Conservation (phyloP, 2,113 vertebrate genomes). For the Prunella himalayana region DNA sequence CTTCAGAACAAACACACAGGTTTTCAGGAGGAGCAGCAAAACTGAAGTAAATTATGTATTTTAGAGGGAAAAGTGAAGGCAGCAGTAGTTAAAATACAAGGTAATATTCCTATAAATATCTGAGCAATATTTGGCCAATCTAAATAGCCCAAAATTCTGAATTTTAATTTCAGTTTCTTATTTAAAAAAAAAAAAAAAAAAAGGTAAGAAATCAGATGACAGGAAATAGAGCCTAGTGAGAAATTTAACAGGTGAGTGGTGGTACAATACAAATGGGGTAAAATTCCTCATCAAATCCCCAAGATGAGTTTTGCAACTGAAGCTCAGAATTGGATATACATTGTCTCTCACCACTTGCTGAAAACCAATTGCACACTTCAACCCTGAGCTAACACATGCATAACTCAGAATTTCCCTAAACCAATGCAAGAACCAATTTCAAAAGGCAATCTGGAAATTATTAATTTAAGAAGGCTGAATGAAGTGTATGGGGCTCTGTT, state of each 20-base stretch:
- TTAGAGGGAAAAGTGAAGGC: neutral
- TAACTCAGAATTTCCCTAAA: neutral
- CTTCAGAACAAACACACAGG: neutral
- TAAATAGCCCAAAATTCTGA: neutral
- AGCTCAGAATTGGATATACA: neutral
- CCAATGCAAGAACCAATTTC: neutral
- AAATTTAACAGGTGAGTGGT: neutral
- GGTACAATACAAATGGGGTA: neutral
- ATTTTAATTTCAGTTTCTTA: neutral
- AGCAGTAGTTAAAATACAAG: neutral
- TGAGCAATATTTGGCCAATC: neutral
- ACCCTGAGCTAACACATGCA: neutral
- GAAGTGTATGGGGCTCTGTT: neutral
- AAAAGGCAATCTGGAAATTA: neutral
- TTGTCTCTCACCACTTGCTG: neutral
- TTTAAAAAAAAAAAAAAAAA: neutral
- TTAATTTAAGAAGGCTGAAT: neutral
- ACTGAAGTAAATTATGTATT: neutral
- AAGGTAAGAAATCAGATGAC: neutral
- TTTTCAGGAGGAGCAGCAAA: neutral
- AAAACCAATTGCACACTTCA: neutral
- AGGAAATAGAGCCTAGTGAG: neutral
- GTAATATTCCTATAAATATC: neutral
- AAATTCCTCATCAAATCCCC: neutral
- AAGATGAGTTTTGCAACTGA: neutral